These are phyloP conservation scores for Plebejus anna DNA, from an alignment of 2,888 invertebrate species.

Conservation along the genomic window DNA sequence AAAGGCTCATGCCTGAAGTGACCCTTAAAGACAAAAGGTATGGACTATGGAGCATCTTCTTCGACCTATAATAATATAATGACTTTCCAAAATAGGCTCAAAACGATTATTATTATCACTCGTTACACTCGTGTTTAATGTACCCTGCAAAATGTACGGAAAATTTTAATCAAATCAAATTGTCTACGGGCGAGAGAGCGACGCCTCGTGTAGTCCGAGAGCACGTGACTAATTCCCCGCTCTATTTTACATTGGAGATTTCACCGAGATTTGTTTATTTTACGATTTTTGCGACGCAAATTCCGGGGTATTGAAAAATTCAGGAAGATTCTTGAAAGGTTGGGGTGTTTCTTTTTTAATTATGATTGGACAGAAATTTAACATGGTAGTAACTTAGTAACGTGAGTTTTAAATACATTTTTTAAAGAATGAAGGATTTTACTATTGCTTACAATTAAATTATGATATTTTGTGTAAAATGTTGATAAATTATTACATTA, in stretches of 20 bases:
- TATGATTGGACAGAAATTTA: not conserved
- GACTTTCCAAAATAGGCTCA: not conserved
- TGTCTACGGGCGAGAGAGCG: conserved; percentile 10
- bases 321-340: not conserved
- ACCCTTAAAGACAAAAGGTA: no score
- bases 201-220: not conserved
- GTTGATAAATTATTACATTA: no score
- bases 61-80: no score
- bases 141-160: conserved; percentile 6
- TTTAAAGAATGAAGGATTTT: no score
- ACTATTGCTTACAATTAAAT: no score
- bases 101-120: not conserved
- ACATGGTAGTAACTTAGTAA: no score
- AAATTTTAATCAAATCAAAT: conserved; percentile 27
- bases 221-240: not conserved
- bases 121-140: not conserved
- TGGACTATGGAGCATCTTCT: not conserved
- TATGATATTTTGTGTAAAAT: no score
- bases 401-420: no score
- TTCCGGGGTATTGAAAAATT: not conserved
- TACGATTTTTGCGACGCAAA: not conserved
- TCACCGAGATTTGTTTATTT: not conserved
- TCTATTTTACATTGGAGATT: not conserved
- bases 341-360: not conserved
- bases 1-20: no score